Evolutionary conservation across 2,888 invertebrate genomes (phyloP).

Genomic region (Acheta domesticus): DNA sequence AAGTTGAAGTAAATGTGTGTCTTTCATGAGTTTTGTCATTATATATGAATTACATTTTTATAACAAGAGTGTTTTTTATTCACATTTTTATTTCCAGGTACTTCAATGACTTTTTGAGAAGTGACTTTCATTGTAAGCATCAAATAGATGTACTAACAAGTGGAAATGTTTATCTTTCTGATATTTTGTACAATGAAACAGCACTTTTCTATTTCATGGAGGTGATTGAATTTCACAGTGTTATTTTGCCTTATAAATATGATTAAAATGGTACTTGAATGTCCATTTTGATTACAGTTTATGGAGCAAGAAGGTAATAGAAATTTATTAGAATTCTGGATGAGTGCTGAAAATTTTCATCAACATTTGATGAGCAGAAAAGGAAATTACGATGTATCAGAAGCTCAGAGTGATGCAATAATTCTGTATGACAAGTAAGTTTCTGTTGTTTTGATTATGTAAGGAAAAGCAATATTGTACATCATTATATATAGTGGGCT

Average conservation of each 20-base stretch:
- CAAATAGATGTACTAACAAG: constrained; percentile 87
- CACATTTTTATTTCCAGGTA: constrained; percentile 49
- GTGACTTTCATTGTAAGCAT: constrained; percentile 86
- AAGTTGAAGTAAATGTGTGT: constrained; percentile 39
- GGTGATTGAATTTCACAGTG: constrained; percentile 46
- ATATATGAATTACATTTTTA: background rate
- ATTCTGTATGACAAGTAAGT: constrained; percentile 85
- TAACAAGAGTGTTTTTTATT: background rate
- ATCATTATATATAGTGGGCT: background rate
- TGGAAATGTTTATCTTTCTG: constrained; percentile 73
- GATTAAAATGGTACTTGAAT: background rate
- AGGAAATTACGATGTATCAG: constrained; percentile 59
- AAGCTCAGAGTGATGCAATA: constrained; percentile 89
- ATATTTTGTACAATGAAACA: constrained; percentile 86
- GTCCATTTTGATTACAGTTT: constrained; percentile 53
- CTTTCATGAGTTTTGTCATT: too few relatives aligned
- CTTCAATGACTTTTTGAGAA: constrained; percentile 76
- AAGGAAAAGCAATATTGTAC: background rate
- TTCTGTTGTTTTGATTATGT: background rate
- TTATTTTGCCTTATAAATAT: background rate
- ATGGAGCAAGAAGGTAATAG: constrained; percentile 82
- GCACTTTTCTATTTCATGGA: constrained; percentile 94
- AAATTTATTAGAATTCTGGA: constrained; percentile 82
- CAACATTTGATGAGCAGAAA: constrained; percentile 62
- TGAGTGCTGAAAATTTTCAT: constrained; percentile 83